Evolutionary conservation across 37 sponge, comb jelly and placozoan species (phyloP).

Genomic region (Halisarca cf. caerulea): DNA sequence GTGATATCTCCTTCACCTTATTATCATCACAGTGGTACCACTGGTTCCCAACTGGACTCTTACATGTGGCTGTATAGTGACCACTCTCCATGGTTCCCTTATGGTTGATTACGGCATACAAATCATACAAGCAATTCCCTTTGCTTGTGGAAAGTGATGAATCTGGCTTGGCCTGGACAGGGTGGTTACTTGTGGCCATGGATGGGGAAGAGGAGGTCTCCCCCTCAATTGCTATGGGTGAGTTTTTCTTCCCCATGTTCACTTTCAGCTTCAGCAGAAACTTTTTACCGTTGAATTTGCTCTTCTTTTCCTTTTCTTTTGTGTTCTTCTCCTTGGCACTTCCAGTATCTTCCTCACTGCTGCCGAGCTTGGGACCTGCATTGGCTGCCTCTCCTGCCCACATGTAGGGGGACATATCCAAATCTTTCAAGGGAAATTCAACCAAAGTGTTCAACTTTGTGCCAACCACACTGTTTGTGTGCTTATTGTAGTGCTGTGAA

Average conservation of each 20-base stretch:
- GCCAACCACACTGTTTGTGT: background rate
- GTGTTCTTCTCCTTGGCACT: background rate
- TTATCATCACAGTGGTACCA: slow-evolving; percentile 87
- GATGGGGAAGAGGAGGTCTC: background rate
- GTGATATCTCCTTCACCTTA: slow-evolving; percentile 51
- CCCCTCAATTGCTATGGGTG: no score
- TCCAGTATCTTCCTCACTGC: background rate
- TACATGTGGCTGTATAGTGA: slow-evolving; percentile 89
- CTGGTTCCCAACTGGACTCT: slow-evolving; percentile 47
- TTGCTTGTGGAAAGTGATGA: background rate
- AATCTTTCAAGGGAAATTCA: slow-evolving; percentile 71
- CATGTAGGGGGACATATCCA: slow-evolving; percentile 84
- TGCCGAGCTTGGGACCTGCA: background rate
- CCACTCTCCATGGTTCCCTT: slow-evolving; percentile 77
- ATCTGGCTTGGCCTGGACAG: background rate
- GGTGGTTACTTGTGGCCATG: background rate
- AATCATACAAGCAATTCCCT: slow-evolving; percentile 60
- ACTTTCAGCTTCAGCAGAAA: background rate
- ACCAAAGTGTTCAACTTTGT: slow-evolving; percentile 84
- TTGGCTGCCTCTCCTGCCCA: slow-evolving; percentile 11
- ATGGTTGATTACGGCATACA: slow-evolving; percentile 93
- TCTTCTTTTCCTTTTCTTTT: slow-evolving; percentile 27
- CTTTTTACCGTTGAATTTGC: background rate
- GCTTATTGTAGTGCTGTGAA: background rate
- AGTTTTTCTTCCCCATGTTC: background rate